Percentiles rank a stretch among this genome's conserved stretches.
phyloP scores from a whole-genome alignment of 2,888 invertebrate species.

The Agapetus fuscipes region DNA sequence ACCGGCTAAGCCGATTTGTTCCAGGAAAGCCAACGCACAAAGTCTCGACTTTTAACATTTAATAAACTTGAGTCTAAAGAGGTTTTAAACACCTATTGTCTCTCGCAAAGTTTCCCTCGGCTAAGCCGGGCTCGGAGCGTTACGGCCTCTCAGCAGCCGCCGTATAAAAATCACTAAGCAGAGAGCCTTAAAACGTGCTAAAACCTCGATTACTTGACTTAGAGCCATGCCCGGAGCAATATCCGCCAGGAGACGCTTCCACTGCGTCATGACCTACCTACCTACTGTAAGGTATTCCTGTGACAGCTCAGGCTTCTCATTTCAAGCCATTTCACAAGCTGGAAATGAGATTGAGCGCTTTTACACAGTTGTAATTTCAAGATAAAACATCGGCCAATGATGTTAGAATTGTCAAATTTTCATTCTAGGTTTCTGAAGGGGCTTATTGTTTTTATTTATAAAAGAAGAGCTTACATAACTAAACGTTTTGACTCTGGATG shows the following conservation, averaged over 20 bases:
- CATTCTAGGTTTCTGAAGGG: too few relatives aligned
- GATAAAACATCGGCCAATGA: too few relatives aligned
- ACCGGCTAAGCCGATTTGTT: constrained; percentile 16
- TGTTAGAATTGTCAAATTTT: too few relatives aligned
- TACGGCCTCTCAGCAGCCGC: constrained; percentile 37
- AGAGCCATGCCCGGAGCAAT: constrained; percentile 11
- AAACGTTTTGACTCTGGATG: too few relatives aligned
- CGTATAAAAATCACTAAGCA: constrained; percentile 37
- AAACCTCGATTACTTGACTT: constrained; percentile 21
- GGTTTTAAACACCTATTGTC: constrained; percentile 17
- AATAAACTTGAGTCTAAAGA: constrained; percentile 16
- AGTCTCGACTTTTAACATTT: constrained; percentile 18
- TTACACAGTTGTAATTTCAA: too few relatives aligned
- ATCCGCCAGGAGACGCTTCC: neutral
- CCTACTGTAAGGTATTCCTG: too few relatives aligned
- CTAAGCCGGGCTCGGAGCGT: constrained; percentile 1
- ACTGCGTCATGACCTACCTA: too few relatives aligned
- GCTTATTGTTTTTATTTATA: too few relatives aligned
- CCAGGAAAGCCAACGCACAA: constrained; percentile 11
- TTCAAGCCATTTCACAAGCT: too few relatives aligned
- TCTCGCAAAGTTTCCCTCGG: constrained; percentile 7
- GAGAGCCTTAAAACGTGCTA: constrained; percentile 21
- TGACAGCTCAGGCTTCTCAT: too few relatives aligned
- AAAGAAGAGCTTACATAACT: too few relatives aligned
- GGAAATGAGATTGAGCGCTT: too few relatives aligned